phyloP scores from a whole-genome alignment of 2,113 vertebrate genomes.

The Eonycteris spelaea region DNA sequence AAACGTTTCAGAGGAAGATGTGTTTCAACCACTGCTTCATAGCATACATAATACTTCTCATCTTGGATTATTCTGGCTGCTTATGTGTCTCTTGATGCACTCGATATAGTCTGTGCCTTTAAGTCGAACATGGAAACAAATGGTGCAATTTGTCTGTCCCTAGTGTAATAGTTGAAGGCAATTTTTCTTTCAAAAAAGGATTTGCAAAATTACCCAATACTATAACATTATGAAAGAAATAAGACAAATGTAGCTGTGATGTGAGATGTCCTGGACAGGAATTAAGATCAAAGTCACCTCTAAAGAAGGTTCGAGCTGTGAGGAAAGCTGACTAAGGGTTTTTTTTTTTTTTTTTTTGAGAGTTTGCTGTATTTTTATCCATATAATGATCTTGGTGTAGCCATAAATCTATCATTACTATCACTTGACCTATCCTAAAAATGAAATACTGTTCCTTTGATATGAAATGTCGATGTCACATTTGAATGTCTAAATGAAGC shows the following conservation, averaged over 20 bases:
- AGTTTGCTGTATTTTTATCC: conserved; percentile 56
- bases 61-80: rapidly evolving
- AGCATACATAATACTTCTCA: background rate
- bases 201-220: background rate
- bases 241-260: background rate
- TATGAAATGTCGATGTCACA: conserved; percentile 6
- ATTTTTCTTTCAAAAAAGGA: background rate
- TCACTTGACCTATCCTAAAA: conserved; percentile 13
- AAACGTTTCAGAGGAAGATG: background rate
- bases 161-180: background rate
- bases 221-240: conserved; percentile 8
- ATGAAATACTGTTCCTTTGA: conserved; percentile 46
- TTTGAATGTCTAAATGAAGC: conserved; percentile 36
- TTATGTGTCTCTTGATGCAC: background rate
- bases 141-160: background rate
- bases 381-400: conserved; percentile 5
- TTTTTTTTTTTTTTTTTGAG: background rate
- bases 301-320: background rate
- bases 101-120: background rate
- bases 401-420: conserved; percentile 54
- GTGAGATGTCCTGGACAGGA: background rate
- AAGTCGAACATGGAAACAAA: background rate
- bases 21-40: background rate
- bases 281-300: conserved; percentile 57
- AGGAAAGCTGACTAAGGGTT: conserved; percentile 54